Evolutionary conservation across 2,113 vertebrate genomes (phyloP), one percentile per base, ranked within the genome.

Genomic region (Okapia johnstoni): DNA sequence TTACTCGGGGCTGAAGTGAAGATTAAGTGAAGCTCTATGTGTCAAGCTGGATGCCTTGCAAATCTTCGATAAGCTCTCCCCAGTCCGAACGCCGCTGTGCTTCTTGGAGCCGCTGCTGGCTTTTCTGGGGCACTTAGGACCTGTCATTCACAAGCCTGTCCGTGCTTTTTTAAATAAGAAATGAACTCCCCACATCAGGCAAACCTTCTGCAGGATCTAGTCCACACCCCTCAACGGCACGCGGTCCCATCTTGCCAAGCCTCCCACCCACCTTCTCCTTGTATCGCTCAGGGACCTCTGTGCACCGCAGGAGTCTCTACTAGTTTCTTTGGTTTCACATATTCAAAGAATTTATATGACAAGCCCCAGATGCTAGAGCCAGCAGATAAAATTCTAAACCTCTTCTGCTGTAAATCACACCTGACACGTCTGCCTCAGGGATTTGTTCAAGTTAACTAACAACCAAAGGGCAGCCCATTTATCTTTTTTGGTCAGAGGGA

Each of bases 21-120:
- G 9, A 3, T 0, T 12, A 4, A 40, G 1, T 13, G 84, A 25
- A 25, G 3, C 1, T 43, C 14, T 8, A 2, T 2, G 6, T 3
- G 6, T 2, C 0, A 8, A 12, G 9, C 3, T 14, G 0, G 28
- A 7, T 0, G 1, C 6, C 46, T 1, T 40, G 25, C 1, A 4
- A 13, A 46, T 43, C n/a, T 28, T 17, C 13, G 0, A 0, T 1
- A 36, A 5, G 12, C 7, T 16, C 7, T 54, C 28, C 0, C 4
- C 1, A 21, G 23, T 6, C 3, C 0, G 1, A 28, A 25, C 0
- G 57, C n/a, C 8, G 0, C 14, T 4, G 48, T 0, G 33, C 16
- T 10, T 6, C 21, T 12, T 0, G 3, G 16, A 11, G 48, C 58
- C 0, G 2, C 26, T 10, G 40, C 16, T 3, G 3, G 16, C 14